Conservation (phyloP, 2,888 invertebrate species). For the Mythimna impura region DNA sequence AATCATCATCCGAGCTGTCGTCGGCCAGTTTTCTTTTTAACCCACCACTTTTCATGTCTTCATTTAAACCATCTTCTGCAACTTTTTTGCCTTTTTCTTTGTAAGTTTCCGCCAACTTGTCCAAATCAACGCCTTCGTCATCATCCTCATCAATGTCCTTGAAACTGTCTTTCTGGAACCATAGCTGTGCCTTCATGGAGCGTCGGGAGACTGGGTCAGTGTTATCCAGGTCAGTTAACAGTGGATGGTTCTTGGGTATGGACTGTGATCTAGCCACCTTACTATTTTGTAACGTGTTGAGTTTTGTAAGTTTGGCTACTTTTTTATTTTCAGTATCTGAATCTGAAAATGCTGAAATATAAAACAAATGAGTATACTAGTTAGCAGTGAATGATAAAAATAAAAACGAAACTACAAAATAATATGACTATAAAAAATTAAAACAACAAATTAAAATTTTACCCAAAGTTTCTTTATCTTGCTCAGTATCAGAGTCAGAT, state of each 20-base stretch:
- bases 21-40: constrained; percentile 79
- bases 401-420: background rate
- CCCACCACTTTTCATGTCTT: constrained; percentile 56
- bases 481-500: constrained; percentile 89
- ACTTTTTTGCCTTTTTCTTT: constrained; percentile 92
- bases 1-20: constrained; percentile 84
- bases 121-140: constrained; percentile 97
- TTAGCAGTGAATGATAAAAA: background rate
- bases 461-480: constrained; percentile 91
- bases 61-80: constrained; percentile 69
- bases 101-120: constrained; percentile 93
- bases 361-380: constrained; percentile 16
- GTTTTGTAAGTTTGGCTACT: constrained; percentile 82
- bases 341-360: constrained; percentile 91
- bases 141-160: constrained; percentile 95
- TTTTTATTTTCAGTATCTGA: constrained; percentile 89
- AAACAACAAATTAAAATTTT: constrained; percentile 34
- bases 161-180: constrained; percentile 96
- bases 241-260: constrained; percentile 91
- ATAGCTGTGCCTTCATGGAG: constrained; percentile 94
- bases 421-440: background rate
- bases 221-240: constrained; percentile 95
- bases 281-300: constrained; percentile 83
- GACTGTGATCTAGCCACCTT: constrained; percentile 70
- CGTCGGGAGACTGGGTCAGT: constrained; percentile 93